Base-by-base conservation (phyloP, 2,797 vertebrate species). In the Nannoperca australis region DNA sequence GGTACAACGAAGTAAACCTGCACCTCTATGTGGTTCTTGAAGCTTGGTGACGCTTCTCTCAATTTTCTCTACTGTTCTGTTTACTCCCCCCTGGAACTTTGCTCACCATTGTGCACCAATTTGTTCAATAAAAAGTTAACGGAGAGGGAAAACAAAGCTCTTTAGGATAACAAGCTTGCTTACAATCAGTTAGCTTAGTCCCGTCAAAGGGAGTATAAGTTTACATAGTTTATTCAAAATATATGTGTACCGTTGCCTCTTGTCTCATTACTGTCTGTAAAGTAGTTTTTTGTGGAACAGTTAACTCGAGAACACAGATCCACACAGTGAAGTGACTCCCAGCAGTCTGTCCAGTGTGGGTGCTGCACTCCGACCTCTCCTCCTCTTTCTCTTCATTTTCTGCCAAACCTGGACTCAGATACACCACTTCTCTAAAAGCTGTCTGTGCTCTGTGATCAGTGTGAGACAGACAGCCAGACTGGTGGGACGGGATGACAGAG, bases 401-500 rank as follows among this genome's bases (percentile, higher is more conserved):
- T 42, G 51, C 59, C 65, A 69, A 68, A 59, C 32, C 69, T 51
- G 56, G 24, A 44, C 64, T 73, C 66, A n/a, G 68, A 73, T 5
- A 24, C 71, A 32, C 53, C 7, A 4, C 58, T 54, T 24, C 15
- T 73, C 30, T 45, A 40, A 70, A 73, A 63, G 49, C 76, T 36
- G 53, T 47, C 32, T 63, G 66, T 38, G 51, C 42, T 76, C 70
- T n/a, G 2, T 8, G 6, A 75, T 71, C 70, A 85, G 81, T 44
- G 82, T 13, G 70, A 81, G 87, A 81, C 76, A 3, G 38, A 40
- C 66, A 53, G 76, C 71, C 76, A 78, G 68, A 62, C 75, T 38
- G 7, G 45, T 58, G 71, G 74, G 83, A 84, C 24, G 18, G 34
- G 70, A 70, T 64, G 79, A 85, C 81, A 75, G 77, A 80, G 56